phyloP scores from a whole-genome alignment of 2,888 invertebrate species.

The Noctua pronuba region DNA sequence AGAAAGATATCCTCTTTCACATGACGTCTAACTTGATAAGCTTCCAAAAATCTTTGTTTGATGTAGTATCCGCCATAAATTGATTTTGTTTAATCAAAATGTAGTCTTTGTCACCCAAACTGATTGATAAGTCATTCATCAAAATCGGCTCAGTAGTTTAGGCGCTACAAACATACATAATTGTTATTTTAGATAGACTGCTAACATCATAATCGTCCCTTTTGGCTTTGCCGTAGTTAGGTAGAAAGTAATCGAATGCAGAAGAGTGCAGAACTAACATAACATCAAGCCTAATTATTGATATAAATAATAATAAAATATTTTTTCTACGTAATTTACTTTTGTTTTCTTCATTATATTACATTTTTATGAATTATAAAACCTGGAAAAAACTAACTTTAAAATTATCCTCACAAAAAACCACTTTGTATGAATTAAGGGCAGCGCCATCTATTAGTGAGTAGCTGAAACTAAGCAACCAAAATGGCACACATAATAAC shows the following conservation, averaged over 20 bases:
- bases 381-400: not conserved
- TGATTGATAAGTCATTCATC: no score
- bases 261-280: not conserved
- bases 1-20: no score
- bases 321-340: not conserved
- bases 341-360: not conserved
- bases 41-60: no score
- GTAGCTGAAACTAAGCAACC: not conserved
- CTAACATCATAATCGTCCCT: not conserved
- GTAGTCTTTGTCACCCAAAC: no score
- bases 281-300: no score
- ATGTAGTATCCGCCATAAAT: no score
- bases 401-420: not conserved
- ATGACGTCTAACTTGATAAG: no score
- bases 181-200: no score
- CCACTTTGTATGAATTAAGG: not conserved
- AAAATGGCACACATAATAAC: not conserved
- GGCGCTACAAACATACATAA: no score
- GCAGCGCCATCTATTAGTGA: slow-evolving; percentile 27
- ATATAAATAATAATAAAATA: no score
- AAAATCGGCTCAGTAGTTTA: no score
- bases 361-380: not conserved
- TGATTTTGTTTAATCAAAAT: no score
- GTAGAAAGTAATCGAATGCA: not conserved
- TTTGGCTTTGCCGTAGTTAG: not conserved